Evolutionary conservation across 2,888 invertebrate species (phyloP).

Genomic region (Phasia obesa): DNA sequence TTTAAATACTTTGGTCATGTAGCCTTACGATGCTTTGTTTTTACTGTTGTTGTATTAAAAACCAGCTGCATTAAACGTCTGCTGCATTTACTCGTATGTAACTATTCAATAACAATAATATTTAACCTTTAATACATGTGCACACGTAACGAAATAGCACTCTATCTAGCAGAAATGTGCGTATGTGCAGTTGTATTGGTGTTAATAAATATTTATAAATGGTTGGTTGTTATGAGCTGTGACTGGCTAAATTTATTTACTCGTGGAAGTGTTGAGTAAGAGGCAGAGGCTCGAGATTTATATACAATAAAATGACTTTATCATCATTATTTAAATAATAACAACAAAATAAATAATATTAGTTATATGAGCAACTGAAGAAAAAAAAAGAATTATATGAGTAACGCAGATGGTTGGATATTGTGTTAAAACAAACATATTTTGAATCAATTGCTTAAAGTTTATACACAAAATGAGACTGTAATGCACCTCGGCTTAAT

Average conservation of each 20-base stretch:
- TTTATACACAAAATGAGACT: background rate
- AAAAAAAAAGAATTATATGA: background rate
- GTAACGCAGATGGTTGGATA: background rate
- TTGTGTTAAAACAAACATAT: background rate
- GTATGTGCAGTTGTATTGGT: background rate
- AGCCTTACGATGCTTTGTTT: conserved; percentile 15
- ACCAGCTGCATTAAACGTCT: conserved; percentile 7
- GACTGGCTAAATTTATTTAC: conserved; percentile 2
- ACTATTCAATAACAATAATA: conserved; percentile 56
- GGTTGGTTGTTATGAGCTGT: conserved; percentile 4
- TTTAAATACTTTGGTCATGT: conserved; percentile 48
- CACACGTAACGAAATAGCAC: background rate
- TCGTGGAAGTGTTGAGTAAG: background rate
- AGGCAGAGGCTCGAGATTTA: background rate
- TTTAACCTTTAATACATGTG: conserved; percentile 37
- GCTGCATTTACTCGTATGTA: conserved; percentile 33
- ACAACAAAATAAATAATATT: conserved; percentile 1
- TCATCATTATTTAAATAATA: conserved; percentile 41
- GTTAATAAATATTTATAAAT: conserved; percentile 21
- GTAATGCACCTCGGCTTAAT: background rate
- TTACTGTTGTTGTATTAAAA: conserved; percentile 17
- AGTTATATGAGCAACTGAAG: background rate
- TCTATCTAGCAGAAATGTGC: background rate
- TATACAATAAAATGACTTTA: conserved; percentile 40
- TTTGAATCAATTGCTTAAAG: conserved; percentile 17